Percentiles rank a stretch among this genome's conserved stretches.
Evolutionary conservation across 2,113 vertebrate species (phyloP).

Genomic region (Sitta europaea): DNA sequence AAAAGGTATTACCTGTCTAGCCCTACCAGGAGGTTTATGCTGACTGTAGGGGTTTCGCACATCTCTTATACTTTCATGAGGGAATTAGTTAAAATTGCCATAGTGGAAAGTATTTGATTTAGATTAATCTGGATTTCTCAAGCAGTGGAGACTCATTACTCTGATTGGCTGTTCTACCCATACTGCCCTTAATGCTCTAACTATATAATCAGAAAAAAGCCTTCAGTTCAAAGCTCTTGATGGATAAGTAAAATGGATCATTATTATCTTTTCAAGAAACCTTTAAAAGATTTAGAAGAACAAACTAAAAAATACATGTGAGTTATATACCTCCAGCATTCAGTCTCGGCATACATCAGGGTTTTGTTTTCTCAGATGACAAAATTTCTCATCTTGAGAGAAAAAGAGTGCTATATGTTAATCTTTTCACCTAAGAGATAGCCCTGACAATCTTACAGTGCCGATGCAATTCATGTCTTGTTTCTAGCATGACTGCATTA

Average conservation of each 20-base stretch:
- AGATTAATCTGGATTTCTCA: conserved; percentile 74
- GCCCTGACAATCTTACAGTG: background rate
- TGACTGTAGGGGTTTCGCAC: conserved; percentile 64
- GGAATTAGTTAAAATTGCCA: conserved; percentile 78
- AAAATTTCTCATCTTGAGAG: background rate
- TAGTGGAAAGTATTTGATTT: conserved; percentile 77
- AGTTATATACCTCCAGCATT: background rate
- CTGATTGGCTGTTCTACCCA: conserved; percentile 66
- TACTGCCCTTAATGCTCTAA: conserved; percentile 56
- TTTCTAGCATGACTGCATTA: background rate
- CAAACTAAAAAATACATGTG: background rate
- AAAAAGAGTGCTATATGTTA: background rate
- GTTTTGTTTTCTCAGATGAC: background rate
- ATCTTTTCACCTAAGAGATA: background rate
- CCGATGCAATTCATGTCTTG: background rate
- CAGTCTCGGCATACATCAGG: background rate
- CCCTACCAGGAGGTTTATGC: conserved; percentile 63
- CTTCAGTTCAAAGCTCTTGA: conserved; percentile 55
- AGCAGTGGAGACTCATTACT: conserved; percentile 72
- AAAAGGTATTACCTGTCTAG: conserved; percentile 75
- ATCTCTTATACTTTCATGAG: conserved; percentile 71
- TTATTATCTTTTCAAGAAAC: conserved; percentile 64
- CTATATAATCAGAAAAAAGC: conserved; percentile 42
- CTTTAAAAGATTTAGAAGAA: conserved; percentile 44
- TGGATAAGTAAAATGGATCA: conserved; percentile 63